Percentiles rank a stretch among this genome's conserved stretches.
phyloP scores from a whole-genome alignment of 1,140 invertebrate genomes.

The Melipona quadrifasciata region DNA sequence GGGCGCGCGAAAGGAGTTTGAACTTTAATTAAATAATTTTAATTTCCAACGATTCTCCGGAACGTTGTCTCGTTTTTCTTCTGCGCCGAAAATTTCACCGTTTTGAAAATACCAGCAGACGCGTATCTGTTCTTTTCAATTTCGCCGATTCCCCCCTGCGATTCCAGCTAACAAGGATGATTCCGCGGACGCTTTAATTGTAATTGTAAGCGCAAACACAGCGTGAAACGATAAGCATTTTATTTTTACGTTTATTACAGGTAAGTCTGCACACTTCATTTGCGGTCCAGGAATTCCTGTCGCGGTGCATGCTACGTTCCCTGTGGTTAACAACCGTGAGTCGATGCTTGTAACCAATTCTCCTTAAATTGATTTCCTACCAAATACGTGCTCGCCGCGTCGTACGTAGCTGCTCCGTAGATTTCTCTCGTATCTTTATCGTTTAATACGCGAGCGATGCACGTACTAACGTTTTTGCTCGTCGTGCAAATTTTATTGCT shows the following conservation, averaged over 20 bases:
- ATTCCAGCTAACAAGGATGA: neutral
- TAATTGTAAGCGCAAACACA: neutral
- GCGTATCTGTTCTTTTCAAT: neutral
- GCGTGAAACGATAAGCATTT: conserved; percentile 6
- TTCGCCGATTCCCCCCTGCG: neutral
- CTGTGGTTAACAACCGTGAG: conserved; percentile 8
- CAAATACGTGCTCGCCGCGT: neutral
- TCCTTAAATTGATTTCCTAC: conserved; percentile 2
- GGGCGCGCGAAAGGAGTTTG: too few species aligned
- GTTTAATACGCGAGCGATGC: neutral
- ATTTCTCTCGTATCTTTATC: neutral
- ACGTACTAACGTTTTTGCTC: neutral
- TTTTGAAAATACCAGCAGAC: too few species aligned
- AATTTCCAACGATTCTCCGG: too few species aligned
- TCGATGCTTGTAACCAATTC: conserved; percentile 14
- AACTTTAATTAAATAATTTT: too few species aligned
- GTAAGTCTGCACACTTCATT: conserved; percentile 46
- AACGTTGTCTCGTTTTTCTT: too few species aligned
- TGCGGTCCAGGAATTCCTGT: conserved; percentile 7
- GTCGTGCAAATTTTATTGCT: too few species aligned
- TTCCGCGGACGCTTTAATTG: conserved; percentile 15
- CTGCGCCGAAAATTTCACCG: too few species aligned
- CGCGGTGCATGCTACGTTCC: neutral
- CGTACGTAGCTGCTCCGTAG: too few species aligned
- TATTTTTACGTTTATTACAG: conserved; percentile 54